These are phyloP conservation scores for Choloepus didactylus DNA, from an alignment of 2,797 vertebrate species.

Conservation along the genomic window DNA sequence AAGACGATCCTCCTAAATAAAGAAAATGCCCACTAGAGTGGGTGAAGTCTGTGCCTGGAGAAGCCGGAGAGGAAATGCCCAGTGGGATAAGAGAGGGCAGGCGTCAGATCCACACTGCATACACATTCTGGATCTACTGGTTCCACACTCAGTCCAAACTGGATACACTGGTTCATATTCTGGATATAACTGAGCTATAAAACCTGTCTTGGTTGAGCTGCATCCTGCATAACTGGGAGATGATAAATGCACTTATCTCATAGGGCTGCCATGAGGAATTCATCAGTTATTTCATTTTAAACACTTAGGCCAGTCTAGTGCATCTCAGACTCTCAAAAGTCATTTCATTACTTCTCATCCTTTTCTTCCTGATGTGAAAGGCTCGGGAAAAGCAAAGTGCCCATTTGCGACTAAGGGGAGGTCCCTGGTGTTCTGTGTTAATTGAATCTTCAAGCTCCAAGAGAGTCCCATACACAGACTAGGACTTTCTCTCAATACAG, in stretches of 20 bases:
- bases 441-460: background rate
- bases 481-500: background rate
- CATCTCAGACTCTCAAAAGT: background rate
- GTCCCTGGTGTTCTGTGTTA: background rate
- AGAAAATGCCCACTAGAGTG: background rate
- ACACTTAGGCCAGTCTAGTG: background rate
- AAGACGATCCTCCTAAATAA: background rate
- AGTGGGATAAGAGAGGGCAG: rapidly evolving
- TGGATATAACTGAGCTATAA: background rate
- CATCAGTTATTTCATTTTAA: background rate
- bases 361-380: background rate
- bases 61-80: rapidly evolving
- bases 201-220: background rate
- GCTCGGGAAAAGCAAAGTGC: background rate
- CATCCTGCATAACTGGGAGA: background rate
- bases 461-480: background rate
- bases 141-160: too few relatives aligned
- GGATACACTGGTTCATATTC: background rate
- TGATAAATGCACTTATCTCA: background rate
- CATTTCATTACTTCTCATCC: background rate
- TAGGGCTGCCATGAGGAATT: background rate
- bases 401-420: background rate
- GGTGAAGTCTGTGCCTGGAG: background rate
- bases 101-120: background rate
- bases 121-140: too few relatives aligned